These are phyloP conservation scores for Syrrhaptes paradoxus DNA, from an alignment of 2,113 vertebrate genomes.

Conservation along the genomic window DNA sequence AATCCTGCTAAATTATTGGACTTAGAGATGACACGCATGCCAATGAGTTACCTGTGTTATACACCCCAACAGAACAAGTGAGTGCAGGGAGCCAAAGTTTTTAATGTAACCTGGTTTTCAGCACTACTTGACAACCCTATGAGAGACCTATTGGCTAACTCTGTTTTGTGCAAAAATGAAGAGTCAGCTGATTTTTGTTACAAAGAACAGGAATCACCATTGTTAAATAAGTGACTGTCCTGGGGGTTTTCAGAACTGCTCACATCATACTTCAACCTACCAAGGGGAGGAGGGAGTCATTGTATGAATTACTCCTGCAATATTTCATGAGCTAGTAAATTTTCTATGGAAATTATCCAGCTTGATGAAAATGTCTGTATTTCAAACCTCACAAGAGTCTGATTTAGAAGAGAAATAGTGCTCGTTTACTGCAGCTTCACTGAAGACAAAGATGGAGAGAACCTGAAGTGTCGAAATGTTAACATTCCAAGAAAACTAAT, in stretches of 20 bases:
- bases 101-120: background rate
- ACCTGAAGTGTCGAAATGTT: slow-evolving; percentile 48
- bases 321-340: slow-evolving; percentile 67
- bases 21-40: background rate
- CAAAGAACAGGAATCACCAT: background rate
- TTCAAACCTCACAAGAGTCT: slow-evolving; percentile 65
- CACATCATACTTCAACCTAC: slow-evolving; percentile 43
- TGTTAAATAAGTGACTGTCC: slow-evolving; percentile 51
- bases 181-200: slow-evolving; percentile 44
- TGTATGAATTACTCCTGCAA: slow-evolving; percentile 44
- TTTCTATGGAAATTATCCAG: slow-evolving; percentile 65
- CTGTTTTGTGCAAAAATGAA: background rate
- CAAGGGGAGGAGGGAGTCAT: slow-evolving; percentile 6
- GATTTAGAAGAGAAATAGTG: slow-evolving; percentile 67
- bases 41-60: background rate
- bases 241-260: slow-evolving; percentile 34
- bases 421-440: slow-evolving; percentile 64
- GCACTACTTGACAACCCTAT: accelerated
- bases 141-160: background rate
- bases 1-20: background rate
- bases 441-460: slow-evolving; percentile 62
- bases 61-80: background rate
- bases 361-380: slow-evolving; percentile 63
- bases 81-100: background rate
- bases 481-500: slow-evolving; percentile 54